Percentiles rank a stretch among this genome's conserved stretches.
These are phyloP conservation scores for Stenopsyche tienmushanensis DNA, from an alignment of 1,140 invertebrate species.

Conservation along the genomic window DNA sequence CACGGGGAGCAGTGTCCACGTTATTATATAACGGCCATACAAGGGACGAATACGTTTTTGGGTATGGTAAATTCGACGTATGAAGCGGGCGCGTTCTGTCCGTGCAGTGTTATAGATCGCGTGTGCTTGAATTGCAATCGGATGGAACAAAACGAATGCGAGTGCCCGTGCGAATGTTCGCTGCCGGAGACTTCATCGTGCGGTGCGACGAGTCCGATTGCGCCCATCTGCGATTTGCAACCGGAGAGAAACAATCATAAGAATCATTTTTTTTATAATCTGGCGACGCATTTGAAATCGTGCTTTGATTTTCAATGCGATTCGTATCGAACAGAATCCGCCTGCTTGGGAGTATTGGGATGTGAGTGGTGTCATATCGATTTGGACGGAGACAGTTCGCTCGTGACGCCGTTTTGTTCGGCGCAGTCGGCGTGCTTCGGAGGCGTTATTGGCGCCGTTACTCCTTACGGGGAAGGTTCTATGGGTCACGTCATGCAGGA, in stretches of 20 bases:
- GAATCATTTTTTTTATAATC: slow-evolving; percentile 53
- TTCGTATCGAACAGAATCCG: slow-evolving; percentile 66
- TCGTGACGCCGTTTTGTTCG: slow-evolving; percentile 75
- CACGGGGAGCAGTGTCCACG: slow-evolving; percentile 88
- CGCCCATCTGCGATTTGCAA: slow-evolving; percentile 39
- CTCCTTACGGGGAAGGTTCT: slow-evolving; percentile 77
- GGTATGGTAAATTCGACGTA: slow-evolving; percentile 87
- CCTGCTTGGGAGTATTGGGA: slow-evolving; percentile 81
- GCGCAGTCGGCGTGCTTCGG: slow-evolving; percentile 80
- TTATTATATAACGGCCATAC: slow-evolving; percentile 80
- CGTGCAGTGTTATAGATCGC: slow-evolving; percentile 87
- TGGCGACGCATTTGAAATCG: slow-evolving; percentile 56
- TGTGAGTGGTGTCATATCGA: slow-evolving; percentile 91
- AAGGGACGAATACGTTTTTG: slow-evolving; percentile 84
- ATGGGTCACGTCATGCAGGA: slow-evolving; percentile 56
- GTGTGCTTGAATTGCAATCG: slow-evolving; percentile 89
- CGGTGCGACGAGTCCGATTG: slow-evolving; percentile 49
- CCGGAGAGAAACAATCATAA: slow-evolving; percentile 53
- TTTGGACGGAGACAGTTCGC: slow-evolving; percentile 66
- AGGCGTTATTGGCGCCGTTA: slow-evolving; percentile 77
- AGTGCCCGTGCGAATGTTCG: slow-evolving; percentile 93
- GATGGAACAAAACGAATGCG: slow-evolving; percentile 93
- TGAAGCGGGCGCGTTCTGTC: slow-evolving; percentile 83
- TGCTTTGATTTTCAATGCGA: slow-evolving; percentile 82
- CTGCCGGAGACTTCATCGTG: slow-evolving; percentile 56